These are phyloP conservation scores for Psophia crepitans DNA, from an alignment of 2,113 vertebrate species.

Conservation along the genomic window DNA sequence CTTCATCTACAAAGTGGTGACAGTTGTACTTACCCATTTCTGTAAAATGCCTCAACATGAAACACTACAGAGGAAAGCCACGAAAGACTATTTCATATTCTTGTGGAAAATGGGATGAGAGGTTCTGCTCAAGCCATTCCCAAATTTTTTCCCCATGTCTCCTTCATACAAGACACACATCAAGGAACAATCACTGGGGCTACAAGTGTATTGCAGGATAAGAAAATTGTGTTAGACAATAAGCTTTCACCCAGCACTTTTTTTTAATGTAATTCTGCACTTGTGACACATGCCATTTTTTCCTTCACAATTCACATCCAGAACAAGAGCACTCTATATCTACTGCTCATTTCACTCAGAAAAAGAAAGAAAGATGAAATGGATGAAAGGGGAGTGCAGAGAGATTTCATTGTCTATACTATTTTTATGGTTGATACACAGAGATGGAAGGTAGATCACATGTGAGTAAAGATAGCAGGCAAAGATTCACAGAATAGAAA, in stretches of 20 bases:
- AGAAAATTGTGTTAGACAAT: not conserved
- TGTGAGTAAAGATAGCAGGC: slow-evolving; percentile 1
- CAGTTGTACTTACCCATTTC: slow-evolving; percentile 41
- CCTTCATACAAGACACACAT: slow-evolving; percentile 16
- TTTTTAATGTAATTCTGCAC: not conserved
- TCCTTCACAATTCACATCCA: slow-evolving; percentile 19
- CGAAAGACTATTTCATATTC: not conserved
- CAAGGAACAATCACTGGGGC: slow-evolving; percentile 8
- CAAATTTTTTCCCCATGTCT: not conserved
- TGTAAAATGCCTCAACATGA: not conserved
- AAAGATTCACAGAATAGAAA: slow-evolving; percentile 35
- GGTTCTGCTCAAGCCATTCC: not conserved
- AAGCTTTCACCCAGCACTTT: slow-evolving; percentile 21
- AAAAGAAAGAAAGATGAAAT: not conserved
- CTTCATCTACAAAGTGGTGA: not conserved
- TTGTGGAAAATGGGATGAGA: not conserved
- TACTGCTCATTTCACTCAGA: slow-evolving; percentile 26
- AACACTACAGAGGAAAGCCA: slow-evolving; percentile 23
- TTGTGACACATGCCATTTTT: not conserved
- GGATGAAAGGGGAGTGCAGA: not conserved
- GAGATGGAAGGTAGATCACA: slow-evolving; percentile 26
- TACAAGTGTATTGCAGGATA: not conserved
- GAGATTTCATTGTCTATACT: not conserved
- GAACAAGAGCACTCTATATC: not conserved
- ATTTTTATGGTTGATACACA: not conserved